A percentile compares a stretch with the other conserved stretches of the same genome.
These are phyloP conservation scores for Euborellia annulipes DNA, from an alignment of 1,140 invertebrate genomes.

Conservation along the genomic window DNA sequence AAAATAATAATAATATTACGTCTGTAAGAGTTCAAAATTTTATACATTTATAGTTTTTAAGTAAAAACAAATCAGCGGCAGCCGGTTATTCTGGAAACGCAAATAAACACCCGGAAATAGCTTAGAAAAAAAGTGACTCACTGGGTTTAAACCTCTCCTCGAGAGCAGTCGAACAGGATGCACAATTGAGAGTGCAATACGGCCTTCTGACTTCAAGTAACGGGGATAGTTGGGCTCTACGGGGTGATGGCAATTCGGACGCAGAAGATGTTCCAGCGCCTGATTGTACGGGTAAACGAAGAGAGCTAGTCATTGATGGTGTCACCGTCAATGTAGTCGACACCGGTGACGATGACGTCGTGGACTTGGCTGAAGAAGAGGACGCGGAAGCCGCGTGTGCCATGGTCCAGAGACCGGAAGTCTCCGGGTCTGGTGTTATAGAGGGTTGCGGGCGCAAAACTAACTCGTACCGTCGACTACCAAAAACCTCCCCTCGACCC, in stretches of 20 bases:
- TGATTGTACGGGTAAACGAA: not conserved
- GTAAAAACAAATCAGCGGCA: too few relatives aligned
- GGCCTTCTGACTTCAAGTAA: slow-evolving; percentile 47
- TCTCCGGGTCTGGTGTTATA: too few relatives aligned
- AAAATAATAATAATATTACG: too few relatives aligned
- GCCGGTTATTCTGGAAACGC: too few relatives aligned
- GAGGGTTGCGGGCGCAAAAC: not conserved
- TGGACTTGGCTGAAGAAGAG: slow-evolving; percentile 24
- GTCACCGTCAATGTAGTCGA: slow-evolving; percentile 7
- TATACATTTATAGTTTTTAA: too few relatives aligned
- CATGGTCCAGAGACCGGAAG: slow-evolving; percentile 13
- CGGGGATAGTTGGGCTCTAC: slow-evolving; percentile 21
- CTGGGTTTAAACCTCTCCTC: slow-evolving; percentile 51
- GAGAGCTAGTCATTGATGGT: not conserved
- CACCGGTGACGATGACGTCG: slow-evolving; percentile 20
- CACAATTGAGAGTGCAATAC: slow-evolving; percentile 54
- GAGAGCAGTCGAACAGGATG: slow-evolving; percentile 45
- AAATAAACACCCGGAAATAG: too few relatives aligned
- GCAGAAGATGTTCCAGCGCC: not conserved
- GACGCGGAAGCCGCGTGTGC: slow-evolving; percentile 22
- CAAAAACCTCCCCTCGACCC: too few relatives aligned
- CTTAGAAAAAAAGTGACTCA: too few relatives aligned
- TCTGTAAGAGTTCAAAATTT: too few relatives aligned
- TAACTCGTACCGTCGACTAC: too few relatives aligned
- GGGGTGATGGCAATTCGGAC: not conserved